A percentile compares a stretch with the other conserved stretches of the same genome.
Conservation (phyloP, 2,888 invertebrate genomes). For the Catonia carolina region DNA sequence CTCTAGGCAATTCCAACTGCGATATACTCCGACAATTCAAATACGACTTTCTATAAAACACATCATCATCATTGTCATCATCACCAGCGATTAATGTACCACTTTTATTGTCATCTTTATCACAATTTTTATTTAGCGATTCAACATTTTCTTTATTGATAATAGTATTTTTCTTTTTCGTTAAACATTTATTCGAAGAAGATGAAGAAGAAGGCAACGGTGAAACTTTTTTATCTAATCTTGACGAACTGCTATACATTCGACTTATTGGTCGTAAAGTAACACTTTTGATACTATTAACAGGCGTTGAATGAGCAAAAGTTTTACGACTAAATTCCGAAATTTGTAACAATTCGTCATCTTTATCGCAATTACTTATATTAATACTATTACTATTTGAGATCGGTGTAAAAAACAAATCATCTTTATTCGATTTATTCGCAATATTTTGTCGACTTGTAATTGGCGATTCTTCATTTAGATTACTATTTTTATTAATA, state of each 20-base stretch:
- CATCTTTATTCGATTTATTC: no score
- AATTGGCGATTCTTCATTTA: no score
- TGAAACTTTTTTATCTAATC: constrained; percentile 17
- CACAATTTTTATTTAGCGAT: background rate
- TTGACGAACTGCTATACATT: constrained; percentile 20
- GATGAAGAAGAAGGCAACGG: constrained; percentile 7
- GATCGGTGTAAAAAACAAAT: no score
- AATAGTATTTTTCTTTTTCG: background rate
- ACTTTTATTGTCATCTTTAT: background rate
- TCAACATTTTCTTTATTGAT: background rate
- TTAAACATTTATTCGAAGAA: no score
- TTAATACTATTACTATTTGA: no score
- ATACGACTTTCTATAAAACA: no score
- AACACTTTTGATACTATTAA: background rate
- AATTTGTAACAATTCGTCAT: no score
- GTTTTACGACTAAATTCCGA: background rate
- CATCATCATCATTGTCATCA: no score
- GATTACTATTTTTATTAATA: no score
- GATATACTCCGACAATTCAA: background rate
- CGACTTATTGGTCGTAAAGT: constrained; percentile 21
- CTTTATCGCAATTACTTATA: no score
- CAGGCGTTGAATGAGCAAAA: background rate
- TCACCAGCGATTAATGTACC: no score
- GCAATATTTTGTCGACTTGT: no score
- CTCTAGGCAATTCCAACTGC: constrained; percentile 18